Evolutionary conservation across 1,140 invertebrate genomes (phyloP), one percentile per base, ranked within the genome.

Genomic region (Mycetomoellerius zeteki): DNA sequence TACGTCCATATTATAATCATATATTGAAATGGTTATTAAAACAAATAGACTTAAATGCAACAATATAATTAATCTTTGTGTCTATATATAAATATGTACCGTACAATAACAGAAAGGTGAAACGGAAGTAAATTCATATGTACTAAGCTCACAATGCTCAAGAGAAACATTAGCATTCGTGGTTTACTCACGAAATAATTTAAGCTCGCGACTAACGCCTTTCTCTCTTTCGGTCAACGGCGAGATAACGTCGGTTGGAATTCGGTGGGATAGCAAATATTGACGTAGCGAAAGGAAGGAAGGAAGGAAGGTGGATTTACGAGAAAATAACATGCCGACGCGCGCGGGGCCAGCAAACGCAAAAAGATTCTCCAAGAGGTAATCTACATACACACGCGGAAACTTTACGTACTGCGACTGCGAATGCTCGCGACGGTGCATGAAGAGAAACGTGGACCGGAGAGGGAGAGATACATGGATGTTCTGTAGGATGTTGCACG

Each of bases 271-370:
- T 60, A n/a, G 69, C 54, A 84, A 84, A 84, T 84, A 84, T 84
- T 84, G 80, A 84, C 69, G 47, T 14, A 50, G 14, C 24, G 64
- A 30, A n/a, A 71, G 77, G 47, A 69, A 56, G n/a, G 60, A 27
- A 56, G 77, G 62, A 67, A 54, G 30, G 77, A 56, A 72, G 78
- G 33, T 47, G 67, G 80, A 75, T 84, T 84, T 84, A 60, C 24
- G 69, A 37, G 69, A 24, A 84, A 84, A 84, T 75, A 84, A 84
- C 80, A 84, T 84, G 76, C 47, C 73, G 37, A 14, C 71, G 16
- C 33, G 33, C 14, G 12, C 37, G 19, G 33, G 21, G 7, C 19
- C n/a, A 30, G 33, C 73, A 50, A 56, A 54, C 16, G 71, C 82
- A 60, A 62, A 71, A 82, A 82, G 54, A 86, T 82, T 82, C 33